Conservation (phyloP, 2,888 invertebrate genomes). For the Tetropium fuscum region DNA sequence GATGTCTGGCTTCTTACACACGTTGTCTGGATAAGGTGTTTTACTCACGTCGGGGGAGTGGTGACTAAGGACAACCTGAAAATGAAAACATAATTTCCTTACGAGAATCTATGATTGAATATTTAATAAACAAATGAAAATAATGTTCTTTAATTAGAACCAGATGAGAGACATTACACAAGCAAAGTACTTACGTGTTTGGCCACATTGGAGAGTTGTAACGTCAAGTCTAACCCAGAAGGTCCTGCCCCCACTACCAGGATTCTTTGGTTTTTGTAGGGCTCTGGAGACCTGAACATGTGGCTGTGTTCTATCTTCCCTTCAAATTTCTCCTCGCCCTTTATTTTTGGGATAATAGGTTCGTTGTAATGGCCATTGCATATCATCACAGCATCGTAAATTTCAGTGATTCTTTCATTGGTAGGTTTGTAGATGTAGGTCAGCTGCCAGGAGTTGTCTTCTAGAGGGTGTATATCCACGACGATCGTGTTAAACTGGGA, state of each 20-base stretch:
- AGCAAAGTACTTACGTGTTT: conserved; percentile 63
- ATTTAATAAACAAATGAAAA: conserved; percentile 1
- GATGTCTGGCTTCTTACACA: conserved; percentile 74
- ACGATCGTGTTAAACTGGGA: conserved; percentile 56
- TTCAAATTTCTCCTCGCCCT: conserved; percentile 73
- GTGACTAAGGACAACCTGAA: conserved; percentile 77
- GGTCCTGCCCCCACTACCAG: conserved; percentile 89
- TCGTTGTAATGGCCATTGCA: conserved; percentile 91
- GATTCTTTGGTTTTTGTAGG: conserved; percentile 76
- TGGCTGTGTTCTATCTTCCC: conserved; percentile 81
- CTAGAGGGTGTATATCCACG: conserved; percentile 68
- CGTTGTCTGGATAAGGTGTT: conserved; percentile 76
- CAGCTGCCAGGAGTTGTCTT: conserved; percentile 72
- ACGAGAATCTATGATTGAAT: no score
- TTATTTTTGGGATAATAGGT: conserved; percentile 78
- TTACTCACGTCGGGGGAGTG: conserved; percentile 73
- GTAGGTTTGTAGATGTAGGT: conserved; percentile 69
- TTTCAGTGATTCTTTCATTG: conserved; percentile 66
- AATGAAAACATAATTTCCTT: conserved; percentile 10
- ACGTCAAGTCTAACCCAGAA: conserved; percentile 84
- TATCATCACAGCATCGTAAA: conserved; percentile 83
- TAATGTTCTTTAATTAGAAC: neutral
- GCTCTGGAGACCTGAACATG: conserved; percentile 81
- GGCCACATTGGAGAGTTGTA: conserved; percentile 76
- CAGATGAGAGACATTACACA: neutral